Evolutionary conservation across 2,888 invertebrate species (phyloP).

Genomic region (Parnassius mnemosyne): DNA sequence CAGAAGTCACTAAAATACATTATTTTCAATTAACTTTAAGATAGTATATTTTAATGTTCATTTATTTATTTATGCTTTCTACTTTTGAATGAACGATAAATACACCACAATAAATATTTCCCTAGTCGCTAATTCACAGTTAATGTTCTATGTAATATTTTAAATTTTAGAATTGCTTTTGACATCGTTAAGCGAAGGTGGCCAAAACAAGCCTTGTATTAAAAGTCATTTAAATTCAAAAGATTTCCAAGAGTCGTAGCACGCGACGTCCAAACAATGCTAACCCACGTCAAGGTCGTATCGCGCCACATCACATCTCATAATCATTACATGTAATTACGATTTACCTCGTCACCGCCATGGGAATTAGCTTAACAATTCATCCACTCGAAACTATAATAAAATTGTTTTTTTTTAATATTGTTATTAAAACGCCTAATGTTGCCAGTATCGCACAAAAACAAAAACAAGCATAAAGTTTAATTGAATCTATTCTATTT

Average conservation of each 20-base stretch:
- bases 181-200: neutral
- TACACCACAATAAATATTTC: too few relatives aligned
- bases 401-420: slow-evolving; percentile 19
- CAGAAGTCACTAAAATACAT: too few relatives aligned
- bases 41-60: too few relatives aligned
- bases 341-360: slow-evolving; percentile 46
- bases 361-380: slow-evolving; percentile 39
- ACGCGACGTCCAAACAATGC: slow-evolving; percentile 64
- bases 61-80: too few relatives aligned
- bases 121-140: too few relatives aligned
- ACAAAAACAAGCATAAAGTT: neutral
- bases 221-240: slow-evolving; percentile 34
- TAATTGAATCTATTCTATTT: too few relatives aligned
- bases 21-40: too few relatives aligned
- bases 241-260: slow-evolving; percentile 40
- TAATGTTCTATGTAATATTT: too few relatives aligned
- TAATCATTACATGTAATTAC: slow-evolving; percentile 65
- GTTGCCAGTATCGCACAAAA: slow-evolving; percentile 23
- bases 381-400: slow-evolving; percentile 28
- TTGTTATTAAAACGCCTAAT: slow-evolving; percentile 7
- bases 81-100: too few relatives aligned
- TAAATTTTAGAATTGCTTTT: neutral
- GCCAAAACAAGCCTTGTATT: slow-evolving; percentile 16
- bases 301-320: slow-evolving; percentile 49
- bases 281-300: slow-evolving; percentile 68